A percentile compares a stretch with the other conserved stretches of the same genome.
Conservation (phyloP, 1,140 invertebrate genomes). For the Globodera rostochiensis region DNA sequence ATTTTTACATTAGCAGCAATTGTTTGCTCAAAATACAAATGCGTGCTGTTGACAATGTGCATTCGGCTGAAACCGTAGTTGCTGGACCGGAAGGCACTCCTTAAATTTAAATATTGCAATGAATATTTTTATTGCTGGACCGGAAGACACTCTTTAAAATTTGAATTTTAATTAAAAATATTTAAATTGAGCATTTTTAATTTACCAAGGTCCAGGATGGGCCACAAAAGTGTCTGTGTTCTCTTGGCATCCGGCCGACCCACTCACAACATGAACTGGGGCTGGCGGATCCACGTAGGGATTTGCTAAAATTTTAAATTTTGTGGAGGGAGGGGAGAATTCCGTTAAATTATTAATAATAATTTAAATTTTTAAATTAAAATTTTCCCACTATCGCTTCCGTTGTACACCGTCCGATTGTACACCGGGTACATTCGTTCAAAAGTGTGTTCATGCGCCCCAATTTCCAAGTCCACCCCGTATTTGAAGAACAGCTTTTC, state of each 20-base stretch:
- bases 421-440: constrained; percentile 88
- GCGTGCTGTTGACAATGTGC: constrained; percentile 53
- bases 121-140: constrained; percentile 71
- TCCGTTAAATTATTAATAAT: no score
- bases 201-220: constrained; percentile 70
- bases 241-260: constrained; percentile 76
- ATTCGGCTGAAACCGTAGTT: constrained; percentile 80
- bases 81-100: constrained; percentile 73
- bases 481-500: constrained; percentile 84
- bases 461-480: constrained; percentile 89
- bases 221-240: constrained; percentile 66
- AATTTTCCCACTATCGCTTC: constrained; percentile 70
- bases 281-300: constrained; percentile 73
- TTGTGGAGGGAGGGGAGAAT: no score
- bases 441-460: constrained; percentile 88
- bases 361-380: constrained; percentile 66
- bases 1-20: constrained; percentile 41
- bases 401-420: constrained; percentile 79
- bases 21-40: constrained; percentile 52
- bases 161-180: no score
- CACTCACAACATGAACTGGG: constrained; percentile 85
- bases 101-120: background rate
- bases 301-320: background rate
- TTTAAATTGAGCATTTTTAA: no score
- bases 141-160: constrained; percentile 70